A percentile compares a stretch with the other conserved stretches of the same genome.
Evolutionary conservation across 2,113 vertebrate species (phyloP).

Genomic region (Elanoides forficatus): DNA sequence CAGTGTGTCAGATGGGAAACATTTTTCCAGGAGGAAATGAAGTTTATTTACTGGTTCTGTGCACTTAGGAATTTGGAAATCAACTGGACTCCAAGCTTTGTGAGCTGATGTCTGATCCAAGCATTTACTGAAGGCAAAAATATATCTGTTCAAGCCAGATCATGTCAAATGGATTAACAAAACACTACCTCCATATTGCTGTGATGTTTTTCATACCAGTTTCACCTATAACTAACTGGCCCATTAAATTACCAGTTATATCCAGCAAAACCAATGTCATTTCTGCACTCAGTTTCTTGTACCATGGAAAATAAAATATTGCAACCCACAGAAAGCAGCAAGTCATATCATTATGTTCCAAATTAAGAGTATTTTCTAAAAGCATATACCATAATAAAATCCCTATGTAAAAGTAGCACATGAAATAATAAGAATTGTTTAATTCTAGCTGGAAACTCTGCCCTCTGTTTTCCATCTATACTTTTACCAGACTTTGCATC

Average conservation of each 20-base stretch:
- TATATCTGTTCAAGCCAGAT: background rate
- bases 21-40: background rate
- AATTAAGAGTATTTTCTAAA: background rate
- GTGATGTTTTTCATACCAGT: background rate
- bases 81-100: background rate
- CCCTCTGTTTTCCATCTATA: background rate
- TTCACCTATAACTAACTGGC: background rate
- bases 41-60: background rate
- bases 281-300: background rate
- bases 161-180: background rate
- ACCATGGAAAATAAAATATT: background rate
- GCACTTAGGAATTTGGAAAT: background rate
- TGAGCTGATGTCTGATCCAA: background rate
- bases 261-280: background rate
- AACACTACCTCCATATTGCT: background rate
- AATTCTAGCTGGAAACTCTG: background rate
- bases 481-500: background rate
- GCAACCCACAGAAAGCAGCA: background rate
- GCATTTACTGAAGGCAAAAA: background rate
- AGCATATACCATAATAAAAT: background rate
- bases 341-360: background rate
- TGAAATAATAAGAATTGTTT: background rate
- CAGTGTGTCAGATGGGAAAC: background rate
- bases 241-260: background rate
- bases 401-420: background rate